Base-by-base conservation (phyloP, 2,888 invertebrate species). In the Perdita meconis region DNA sequence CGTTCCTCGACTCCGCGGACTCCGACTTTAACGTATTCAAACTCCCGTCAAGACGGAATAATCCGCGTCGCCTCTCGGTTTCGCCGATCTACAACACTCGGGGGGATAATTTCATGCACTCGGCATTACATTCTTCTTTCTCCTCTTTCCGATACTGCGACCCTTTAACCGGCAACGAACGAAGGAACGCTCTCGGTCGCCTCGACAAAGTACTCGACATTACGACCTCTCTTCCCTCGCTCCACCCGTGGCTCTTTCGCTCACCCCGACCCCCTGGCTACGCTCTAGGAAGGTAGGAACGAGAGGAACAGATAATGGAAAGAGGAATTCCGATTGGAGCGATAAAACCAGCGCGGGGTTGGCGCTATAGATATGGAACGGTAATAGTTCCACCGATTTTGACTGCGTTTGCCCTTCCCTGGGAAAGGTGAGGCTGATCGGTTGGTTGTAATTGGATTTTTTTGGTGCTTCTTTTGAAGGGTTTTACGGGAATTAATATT, bases 91-190 rank as follows among this genome's bases (percentile, higher is more conserved):
- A 92, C 89, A 86, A 87, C 87, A 85, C 92, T 83, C 91, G 64
- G 63, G 90, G 90, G 92, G 88, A 91, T 91, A 90, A 91, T 92
- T 89, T 88, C 87, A 85, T 86, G 89, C 87, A 86, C 85, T 87
- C 84, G 83, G 72, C 83, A 73, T 83, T 87, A 83, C 81, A 73
- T 83, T 66, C 73, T 81, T 76, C 71, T 78, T 69, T 64, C 44
- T 68, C 61, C 71, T 76, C 50, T 59, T 64, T 36, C 34, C 76
- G 56, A 72, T 44, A 65, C 71, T 64, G 26, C 60, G 64, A 73
- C 75, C 69, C 70, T 78, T 73, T 69, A 80, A 40, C 61, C 38
- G 55, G 66, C 59, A 26, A 8, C 42, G 68, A 56, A 69, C 30
- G 61, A 68, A 36, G 66, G 60, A 66, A 53, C 65, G 47, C 65